phyloP scores from a whole-genome alignment of 1,140 invertebrate genomes.

The Caenorhabditis tropicalis region DNA sequence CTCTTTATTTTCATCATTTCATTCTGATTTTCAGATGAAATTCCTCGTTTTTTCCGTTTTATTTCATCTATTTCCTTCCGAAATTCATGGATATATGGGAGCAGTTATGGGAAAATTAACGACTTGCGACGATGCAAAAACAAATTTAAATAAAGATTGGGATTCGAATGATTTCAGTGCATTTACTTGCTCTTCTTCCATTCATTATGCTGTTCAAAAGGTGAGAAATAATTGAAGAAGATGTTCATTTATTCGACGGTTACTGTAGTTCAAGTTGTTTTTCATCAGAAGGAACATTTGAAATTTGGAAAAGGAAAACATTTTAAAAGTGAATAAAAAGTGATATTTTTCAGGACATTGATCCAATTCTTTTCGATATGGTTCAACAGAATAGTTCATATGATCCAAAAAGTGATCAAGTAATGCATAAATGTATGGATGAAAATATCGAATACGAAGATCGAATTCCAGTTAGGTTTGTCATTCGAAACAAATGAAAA shows the following conservation, averaged over 20 bases:
- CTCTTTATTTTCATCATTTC: not conserved
- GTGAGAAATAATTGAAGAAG: not conserved
- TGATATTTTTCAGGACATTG: constrained; percentile 10
- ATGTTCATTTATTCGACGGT: no score
- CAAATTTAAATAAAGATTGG: constrained; percentile 80
- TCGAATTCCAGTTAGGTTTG: constrained; percentile 75
- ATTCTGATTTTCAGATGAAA: not conserved
- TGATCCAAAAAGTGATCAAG: constrained; percentile 53
- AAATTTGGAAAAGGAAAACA: no score
- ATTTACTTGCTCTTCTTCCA: constrained; percentile 78
- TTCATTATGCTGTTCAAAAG: constrained; percentile 62
- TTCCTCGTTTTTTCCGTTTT: not conserved
- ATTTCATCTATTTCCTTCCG: not conserved
- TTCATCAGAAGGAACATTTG: no score
- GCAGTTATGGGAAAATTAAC: constrained; percentile 76
- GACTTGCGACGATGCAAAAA: constrained; percentile 80
- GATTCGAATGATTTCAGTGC: constrained; percentile 76
- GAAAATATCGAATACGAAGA: constrained; percentile 77
- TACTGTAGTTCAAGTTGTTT: no score
- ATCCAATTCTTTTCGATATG: constrained; percentile 45
- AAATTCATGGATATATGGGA: constrained; percentile 72
- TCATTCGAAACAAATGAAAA: no score
- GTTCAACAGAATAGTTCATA: constrained; percentile 43
- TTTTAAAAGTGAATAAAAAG: not conserved
- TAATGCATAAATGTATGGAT: constrained; percentile 79